Evolutionary conservation across 1,140 invertebrate genomes (phyloP).

Genomic region (Acromyrmex charruanus): DNA sequence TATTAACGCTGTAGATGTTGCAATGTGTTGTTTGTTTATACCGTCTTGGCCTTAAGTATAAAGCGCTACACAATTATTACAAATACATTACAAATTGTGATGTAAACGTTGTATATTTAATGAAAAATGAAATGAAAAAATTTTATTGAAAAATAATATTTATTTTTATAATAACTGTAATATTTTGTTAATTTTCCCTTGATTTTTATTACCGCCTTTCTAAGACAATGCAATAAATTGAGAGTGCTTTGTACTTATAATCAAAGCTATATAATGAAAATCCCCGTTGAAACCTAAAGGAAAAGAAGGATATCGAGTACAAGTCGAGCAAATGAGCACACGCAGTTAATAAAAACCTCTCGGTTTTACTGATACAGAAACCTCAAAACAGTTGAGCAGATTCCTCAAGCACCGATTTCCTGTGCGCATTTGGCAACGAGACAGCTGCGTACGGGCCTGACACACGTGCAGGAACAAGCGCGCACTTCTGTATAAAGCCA

Average conservation of each 20-base stretch:
- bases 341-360: not conserved
- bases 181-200: too few species aligned
- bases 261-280: not conserved
- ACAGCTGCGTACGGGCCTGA: not conserved
- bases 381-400: slow-evolving; percentile 10
- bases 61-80: too few species aligned
- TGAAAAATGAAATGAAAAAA: too few species aligned
- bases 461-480: not conserved
- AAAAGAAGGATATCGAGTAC: not conserved
- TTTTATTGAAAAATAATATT: too few species aligned
- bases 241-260: too few species aligned
- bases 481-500: slow-evolving; percentile 16
- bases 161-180: too few species aligned
- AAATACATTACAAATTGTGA: too few species aligned
- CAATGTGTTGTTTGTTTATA: too few species aligned
- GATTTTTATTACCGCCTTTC: too few species aligned
- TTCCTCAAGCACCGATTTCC: slow-evolving; percentile 13
- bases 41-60: too few species aligned
- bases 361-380: not conserved
- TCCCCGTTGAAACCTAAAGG: not conserved
- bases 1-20: not conserved
- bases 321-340: not conserved
- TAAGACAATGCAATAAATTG: too few species aligned
- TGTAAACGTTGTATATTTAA: too few species aligned
- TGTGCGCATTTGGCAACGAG: not conserved